Evolutionary conservation across 2,888 invertebrate genomes (phyloP).

Genomic region (Spilosoma lubricipeda): DNA sequence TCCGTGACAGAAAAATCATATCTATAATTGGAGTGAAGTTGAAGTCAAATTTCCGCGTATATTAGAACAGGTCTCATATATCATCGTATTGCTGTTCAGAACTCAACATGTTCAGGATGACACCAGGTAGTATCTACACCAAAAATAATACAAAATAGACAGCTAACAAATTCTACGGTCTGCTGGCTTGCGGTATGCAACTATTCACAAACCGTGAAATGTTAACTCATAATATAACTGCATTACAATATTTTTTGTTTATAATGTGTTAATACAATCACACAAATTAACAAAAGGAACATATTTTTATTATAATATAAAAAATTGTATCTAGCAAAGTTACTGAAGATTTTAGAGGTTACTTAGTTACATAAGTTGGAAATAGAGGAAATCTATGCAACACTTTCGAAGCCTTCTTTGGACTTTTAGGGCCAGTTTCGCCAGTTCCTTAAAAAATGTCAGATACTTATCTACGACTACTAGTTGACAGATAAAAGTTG

Average conservation of each 20-base stretch:
- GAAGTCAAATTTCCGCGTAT: no score
- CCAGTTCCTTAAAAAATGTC: no score
- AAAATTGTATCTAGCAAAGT: background rate
- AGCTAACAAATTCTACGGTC: slow-evolving; percentile 3
- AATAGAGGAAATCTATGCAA: background rate
- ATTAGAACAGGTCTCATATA: background rate
- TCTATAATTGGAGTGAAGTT: no score
- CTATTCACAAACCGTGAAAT: slow-evolving; percentile 34
- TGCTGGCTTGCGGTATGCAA: slow-evolving; percentile 1
- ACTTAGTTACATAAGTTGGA: background rate
- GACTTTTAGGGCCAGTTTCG: no score
- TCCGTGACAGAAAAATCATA: no score
- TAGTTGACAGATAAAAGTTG: no score
- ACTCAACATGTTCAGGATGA: background rate
- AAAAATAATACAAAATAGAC: background rate
- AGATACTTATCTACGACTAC: no score
- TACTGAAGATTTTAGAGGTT: background rate
- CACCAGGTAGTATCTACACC: background rate
- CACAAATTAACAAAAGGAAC: background rate
- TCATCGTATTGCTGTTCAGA: background rate
- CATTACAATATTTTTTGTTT: background rate
- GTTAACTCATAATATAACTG: slow-evolving; percentile 5
- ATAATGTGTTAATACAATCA: background rate
- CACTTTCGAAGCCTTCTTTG: no score
- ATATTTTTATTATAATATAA: background rate